Evolutionary conservation across 1,140 invertebrate species (phyloP), one percentile per base, ranked within the genome.

Genomic region (Trichonephila clavata): DNA sequence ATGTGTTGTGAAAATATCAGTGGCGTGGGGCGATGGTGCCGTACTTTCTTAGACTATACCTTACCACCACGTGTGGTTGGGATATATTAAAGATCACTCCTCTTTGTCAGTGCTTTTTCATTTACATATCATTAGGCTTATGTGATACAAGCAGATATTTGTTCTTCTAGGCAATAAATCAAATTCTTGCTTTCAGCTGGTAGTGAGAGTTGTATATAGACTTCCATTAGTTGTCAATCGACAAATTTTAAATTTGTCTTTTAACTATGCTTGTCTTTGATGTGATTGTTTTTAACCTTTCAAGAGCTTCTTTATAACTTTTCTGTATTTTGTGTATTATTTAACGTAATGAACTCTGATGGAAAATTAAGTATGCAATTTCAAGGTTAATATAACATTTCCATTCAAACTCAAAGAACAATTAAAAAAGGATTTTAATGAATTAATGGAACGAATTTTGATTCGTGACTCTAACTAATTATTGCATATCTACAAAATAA

Each of bases 1-100:
- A 60, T 90, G 50, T 90, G 89, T 63, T 90, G 89, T 27, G 89
- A 90, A 27, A 71, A 90, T 18, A 61, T 20, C 59, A 39, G 68
- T 32, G 89, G 71, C 7, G 89, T 90, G 4, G 21, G 43, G 71
- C 21, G 21, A 2, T 90, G 89, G 89, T 90, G 89, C 77, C 24
- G 32, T 8, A 77, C n/a, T 21, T 90, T 90, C 57, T 61, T 90
- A 65, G 63, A 89, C 50, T 89, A 68, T 32, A 89, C 61, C 39
- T 71, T 89, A 8, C 61, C 39, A 7, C 87, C 87, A 5, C 39
- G 87, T 8, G 24, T 68, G 14, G 21, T 87, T 13, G 65, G 83
- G 10, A 27, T 57, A 16, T 59, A 59, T 8, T 84, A 84, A 16
- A 39, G 14, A 18, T 77, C 27, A 5, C 27, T 14, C 5, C 14